Percentiles rank a stretch among this genome's conserved stretches.
Evolutionary conservation across 2,888 invertebrate species (phyloP).

Genomic region (Hirtodrosophila confusa): DNA sequence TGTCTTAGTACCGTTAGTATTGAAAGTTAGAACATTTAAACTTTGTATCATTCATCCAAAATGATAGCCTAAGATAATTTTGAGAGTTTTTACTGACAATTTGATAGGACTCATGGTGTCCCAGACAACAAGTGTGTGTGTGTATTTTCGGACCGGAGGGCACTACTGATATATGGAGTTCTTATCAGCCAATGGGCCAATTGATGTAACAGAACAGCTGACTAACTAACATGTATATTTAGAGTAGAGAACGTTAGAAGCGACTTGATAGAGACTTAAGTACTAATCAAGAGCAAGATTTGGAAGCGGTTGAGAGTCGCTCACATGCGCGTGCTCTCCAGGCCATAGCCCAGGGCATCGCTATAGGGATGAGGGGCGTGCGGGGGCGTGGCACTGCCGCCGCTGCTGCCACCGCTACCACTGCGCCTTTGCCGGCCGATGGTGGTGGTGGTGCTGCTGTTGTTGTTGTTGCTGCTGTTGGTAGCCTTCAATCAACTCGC

Average conservation of each 20-base stretch:
- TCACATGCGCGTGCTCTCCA: conserved; percentile 81
- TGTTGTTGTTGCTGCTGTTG: conserved; percentile 22
- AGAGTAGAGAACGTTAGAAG: conserved; percentile 35
- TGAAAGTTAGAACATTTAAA: conserved; percentile 8
- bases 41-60: conserved; percentile 3
- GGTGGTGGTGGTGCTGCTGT: conserved; percentile 6
- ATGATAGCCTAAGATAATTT: conserved; percentile 21
- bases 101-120: conserved; percentile 32
- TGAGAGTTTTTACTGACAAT: conserved; percentile 5
- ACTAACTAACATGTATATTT: conserved; percentile 46
- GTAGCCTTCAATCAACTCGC: conserved; percentile 65
- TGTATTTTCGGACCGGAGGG: conserved; percentile 22
- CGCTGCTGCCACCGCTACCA: conserved; percentile 15
- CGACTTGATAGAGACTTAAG: conserved; percentile 30
- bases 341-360: conserved; percentile 50
- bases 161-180: conserved; percentile 44
- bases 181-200: conserved; percentile 23
- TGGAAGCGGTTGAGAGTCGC: conserved; percentile 18
- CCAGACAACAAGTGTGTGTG: conserved; percentile 58
- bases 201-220: conserved; percentile 31
- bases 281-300: conserved; percentile 24
- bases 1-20: conserved; percentile 33
- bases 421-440: conserved; percentile 11
- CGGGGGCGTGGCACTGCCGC: conserved; percentile 39
- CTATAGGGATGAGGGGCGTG: conserved; percentile 22